phyloP scores from a whole-genome alignment of 1,140 invertebrate species.

The Papilio dardanus region DNA sequence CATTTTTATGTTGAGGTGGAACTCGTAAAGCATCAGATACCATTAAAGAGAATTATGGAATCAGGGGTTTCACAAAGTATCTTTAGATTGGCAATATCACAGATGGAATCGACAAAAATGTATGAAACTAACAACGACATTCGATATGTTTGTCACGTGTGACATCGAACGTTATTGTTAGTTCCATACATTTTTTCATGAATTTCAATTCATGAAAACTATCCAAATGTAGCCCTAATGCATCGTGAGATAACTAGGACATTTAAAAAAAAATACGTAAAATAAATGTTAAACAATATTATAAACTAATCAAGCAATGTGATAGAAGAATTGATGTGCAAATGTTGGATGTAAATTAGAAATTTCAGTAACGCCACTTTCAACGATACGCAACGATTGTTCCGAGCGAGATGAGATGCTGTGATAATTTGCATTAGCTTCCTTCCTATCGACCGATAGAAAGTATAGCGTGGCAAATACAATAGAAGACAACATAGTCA shows the following conservation, averaged over 20 bases:
- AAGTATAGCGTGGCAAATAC: slow-evolving; percentile 28
- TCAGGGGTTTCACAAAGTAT: too few species aligned
- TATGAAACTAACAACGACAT: too few species aligned
- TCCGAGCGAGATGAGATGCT: slow-evolving; percentile 49
- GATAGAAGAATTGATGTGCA: neutral
- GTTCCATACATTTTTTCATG: too few species aligned
- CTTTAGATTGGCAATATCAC: too few species aligned
- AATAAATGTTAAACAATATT: neutral
- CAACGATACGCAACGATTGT: slow-evolving; percentile 55
- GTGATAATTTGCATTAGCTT: slow-evolving; percentile 51
- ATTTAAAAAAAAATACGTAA: neutral
- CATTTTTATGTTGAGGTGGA: too few species aligned
- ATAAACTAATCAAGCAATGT: neutral
- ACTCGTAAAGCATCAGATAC: too few species aligned
- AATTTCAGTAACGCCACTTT: slow-evolving; percentile 47
- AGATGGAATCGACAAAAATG: too few species aligned
- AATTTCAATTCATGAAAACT: too few species aligned
- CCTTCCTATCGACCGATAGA: slow-evolving; percentile 42
- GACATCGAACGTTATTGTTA: too few species aligned
- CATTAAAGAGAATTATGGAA: too few species aligned
- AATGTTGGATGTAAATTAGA: slow-evolving; percentile 43
- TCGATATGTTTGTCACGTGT: too few species aligned
- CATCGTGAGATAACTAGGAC: neutral
- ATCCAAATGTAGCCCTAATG: neutral
- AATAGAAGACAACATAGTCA: slow-evolving; percentile 4